phyloP scores from a whole-genome alignment of 2,797 vertebrate genomes.

The Phylloscopus collybita region DNA sequence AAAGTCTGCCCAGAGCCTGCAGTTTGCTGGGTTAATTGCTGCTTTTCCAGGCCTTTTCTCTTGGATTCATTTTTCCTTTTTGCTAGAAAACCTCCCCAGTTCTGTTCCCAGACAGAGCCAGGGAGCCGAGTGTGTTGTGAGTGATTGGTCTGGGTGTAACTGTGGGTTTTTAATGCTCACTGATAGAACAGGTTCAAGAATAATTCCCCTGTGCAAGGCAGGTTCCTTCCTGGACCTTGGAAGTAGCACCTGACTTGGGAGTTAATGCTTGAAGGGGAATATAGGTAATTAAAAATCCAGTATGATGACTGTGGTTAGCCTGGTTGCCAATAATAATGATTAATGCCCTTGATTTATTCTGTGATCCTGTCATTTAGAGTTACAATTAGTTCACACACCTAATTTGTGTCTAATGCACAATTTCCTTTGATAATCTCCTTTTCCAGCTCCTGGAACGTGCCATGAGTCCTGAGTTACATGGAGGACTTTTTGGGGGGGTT shows the following conservation, averaged over 20 bases:
- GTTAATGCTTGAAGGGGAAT: neutral
- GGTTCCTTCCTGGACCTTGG: neutral
- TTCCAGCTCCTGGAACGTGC: neutral
- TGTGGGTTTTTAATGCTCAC: neutral
- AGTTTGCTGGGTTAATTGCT: neutral
- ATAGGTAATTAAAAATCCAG: neutral
- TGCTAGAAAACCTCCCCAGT: neutral
- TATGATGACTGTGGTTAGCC: neutral
- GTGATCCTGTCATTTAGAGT: neutral
- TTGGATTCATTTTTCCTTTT: neutral
- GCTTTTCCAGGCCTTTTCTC: neutral
- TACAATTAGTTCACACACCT: neutral
- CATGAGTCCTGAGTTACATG: accelerated
- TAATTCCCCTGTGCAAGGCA: neutral
- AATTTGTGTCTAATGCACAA: neutral
- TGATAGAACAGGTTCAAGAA: neutral
- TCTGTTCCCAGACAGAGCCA: neutral
- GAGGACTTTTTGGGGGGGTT: neutral
- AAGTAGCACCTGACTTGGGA: neutral
- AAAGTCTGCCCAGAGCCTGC: neutral
- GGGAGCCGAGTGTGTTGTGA: neutral
- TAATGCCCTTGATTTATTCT: neutral
- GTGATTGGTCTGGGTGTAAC: neutral
- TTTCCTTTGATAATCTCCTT: neutral
- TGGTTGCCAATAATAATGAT: neutral